Percentiles rank a stretch among this genome's conserved stretches.
These are phyloP conservation scores for Drosophila formosana DNA, from an alignment of 2,888 invertebrate genomes.

Conservation along the genomic window DNA sequence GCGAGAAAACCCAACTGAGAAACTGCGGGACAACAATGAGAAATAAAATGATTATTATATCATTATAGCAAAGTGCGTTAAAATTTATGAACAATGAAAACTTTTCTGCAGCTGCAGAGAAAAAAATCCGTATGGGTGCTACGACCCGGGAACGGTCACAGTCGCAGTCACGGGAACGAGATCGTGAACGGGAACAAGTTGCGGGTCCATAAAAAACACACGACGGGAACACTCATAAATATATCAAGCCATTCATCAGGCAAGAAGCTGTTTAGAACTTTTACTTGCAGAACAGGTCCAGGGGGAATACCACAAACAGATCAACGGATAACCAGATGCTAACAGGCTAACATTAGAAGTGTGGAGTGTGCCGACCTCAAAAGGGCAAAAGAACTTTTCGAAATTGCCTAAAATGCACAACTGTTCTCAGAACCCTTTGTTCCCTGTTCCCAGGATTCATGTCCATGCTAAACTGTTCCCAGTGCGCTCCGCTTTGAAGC, in stretches of 20 bases:
- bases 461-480: slow-evolving; percentile 4
- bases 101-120: slow-evolving; percentile 19
- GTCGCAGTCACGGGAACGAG: not conserved
- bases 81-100: slow-evolving; percentile 77
- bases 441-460: slow-evolving; percentile 2
- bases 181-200: slow-evolving; percentile 1
- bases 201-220: slow-evolving; percentile 32
- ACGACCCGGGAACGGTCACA: slow-evolving; percentile 1
- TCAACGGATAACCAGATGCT: slow-evolving; percentile 14
- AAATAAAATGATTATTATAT: slow-evolving; percentile 62
- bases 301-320: slow-evolving; percentile 8
- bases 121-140: not conserved
- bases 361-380: not conserved
- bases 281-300: not conserved
- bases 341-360: slow-evolving; percentile 1
- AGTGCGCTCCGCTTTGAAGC: not conserved
- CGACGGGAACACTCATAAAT: slow-evolving; percentile 18
- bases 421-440: not conserved
- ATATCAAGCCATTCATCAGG: slow-evolving; percentile 23
- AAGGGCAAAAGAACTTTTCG: not conserved
- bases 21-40: slow-evolving; percentile 32
- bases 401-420: not conserved
- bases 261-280: not conserved
- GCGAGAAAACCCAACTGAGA: slow-evolving; percentile 5
- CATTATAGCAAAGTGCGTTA: slow-evolving; percentile 69